These are phyloP conservation scores for Beroe forskalii DNA, from an alignment of 37 sponge, comb jelly and placozoan genomes.

Conservation along the genomic window DNA sequence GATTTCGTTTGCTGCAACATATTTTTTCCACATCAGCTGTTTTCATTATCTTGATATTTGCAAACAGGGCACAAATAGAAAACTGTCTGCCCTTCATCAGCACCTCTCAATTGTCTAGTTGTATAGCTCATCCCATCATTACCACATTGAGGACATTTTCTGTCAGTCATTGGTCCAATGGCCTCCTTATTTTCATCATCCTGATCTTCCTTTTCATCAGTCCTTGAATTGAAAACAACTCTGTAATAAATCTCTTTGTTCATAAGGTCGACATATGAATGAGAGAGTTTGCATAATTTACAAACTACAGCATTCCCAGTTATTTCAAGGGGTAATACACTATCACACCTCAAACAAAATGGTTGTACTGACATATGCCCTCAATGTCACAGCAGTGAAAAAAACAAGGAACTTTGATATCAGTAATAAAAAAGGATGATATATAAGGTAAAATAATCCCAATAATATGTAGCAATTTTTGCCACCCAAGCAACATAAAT, in stretches of 20 bases:
- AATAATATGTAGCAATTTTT: too few species aligned
- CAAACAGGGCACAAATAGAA: slow-evolving; percentile 90
- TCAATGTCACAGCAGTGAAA: too few species aligned
- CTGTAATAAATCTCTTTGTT: slow-evolving; percentile 34
- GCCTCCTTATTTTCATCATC: not conserved
- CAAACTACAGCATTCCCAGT: slow-evolving; percentile 51
- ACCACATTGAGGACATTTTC: slow-evolving; percentile 84
- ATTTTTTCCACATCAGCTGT: too few species aligned
- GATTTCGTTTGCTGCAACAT: too few species aligned
- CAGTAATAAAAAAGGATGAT: too few species aligned
- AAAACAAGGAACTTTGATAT: too few species aligned
- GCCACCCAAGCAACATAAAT: too few species aligned
- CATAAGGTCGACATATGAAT: slow-evolving; percentile 23
- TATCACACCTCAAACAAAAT: slow-evolving; percentile 56
- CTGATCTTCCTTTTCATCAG: not conserved
- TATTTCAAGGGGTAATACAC: slow-evolving; percentile 51
- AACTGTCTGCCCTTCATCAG: slow-evolving; percentile 97
- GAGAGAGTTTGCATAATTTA: not conserved
- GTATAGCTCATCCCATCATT: slow-evolving; percentile 88
- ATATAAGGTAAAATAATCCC: too few species aligned
- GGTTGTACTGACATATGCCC: slow-evolving; percentile 29
- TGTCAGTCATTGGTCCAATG: slow-evolving; percentile 69
- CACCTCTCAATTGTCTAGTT: slow-evolving; percentile 90
- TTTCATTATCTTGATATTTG: slow-evolving; percentile 64
- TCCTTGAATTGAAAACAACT: slow-evolving; percentile 29